Conservation (phyloP, 2,797 vertebrate species). For the Emys orbicularis region DNA sequence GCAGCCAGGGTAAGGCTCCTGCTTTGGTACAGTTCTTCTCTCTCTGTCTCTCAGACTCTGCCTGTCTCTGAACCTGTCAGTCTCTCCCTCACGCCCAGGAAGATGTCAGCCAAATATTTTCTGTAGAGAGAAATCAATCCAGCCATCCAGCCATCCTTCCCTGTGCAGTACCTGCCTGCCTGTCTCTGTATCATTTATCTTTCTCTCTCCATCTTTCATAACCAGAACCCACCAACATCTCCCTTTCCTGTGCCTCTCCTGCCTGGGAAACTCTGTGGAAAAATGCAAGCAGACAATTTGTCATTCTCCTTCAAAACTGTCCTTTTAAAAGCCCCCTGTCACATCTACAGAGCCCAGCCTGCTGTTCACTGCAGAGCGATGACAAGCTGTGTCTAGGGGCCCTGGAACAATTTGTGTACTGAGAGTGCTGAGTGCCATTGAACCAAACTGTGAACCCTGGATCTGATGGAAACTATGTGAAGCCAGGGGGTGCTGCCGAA, state of each 20-base stretch:
- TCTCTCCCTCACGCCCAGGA: fast-evolving
- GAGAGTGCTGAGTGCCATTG: no score
- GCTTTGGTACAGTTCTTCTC: not conserved
- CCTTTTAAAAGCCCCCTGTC: not conserved
- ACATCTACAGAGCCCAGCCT: no score
- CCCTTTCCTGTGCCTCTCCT: fast-evolving
- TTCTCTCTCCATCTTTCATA: not conserved
- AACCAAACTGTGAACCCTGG: no score
- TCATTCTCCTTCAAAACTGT: not conserved
- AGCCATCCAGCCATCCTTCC: fast-evolving
- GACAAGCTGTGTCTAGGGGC: no score
- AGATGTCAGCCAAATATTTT: not conserved
- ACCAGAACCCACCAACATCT: not conserved
- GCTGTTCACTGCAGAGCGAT: not conserved
- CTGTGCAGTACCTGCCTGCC: not conserved
- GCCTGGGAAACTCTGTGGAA: not conserved
- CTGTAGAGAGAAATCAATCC: not conserved
- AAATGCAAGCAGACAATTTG: fast-evolving
- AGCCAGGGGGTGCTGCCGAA: no score
- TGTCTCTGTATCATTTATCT: not conserved
- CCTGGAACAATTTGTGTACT: no score
- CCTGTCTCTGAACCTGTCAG: not conserved
- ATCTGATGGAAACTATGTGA: no score
- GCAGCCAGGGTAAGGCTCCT: not conserved
- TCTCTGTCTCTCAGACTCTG: not conserved